phyloP scores from a whole-genome alignment of 2,888 invertebrate species.

The Leptopilina myrica region DNA sequence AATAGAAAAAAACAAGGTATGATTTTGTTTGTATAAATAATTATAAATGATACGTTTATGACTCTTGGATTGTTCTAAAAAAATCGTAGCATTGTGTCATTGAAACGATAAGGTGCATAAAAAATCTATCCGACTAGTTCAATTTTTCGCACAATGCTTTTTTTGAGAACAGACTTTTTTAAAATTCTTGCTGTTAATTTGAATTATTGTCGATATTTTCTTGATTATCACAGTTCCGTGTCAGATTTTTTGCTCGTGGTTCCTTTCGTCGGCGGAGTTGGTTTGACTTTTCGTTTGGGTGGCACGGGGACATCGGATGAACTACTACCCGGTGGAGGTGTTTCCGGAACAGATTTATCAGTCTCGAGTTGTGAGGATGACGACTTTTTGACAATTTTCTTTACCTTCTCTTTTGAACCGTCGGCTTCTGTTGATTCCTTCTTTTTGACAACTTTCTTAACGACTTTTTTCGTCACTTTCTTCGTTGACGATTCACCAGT shows the following conservation, averaged over 20 bases:
- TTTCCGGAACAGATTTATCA: conserved; percentile 77
- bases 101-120: not conserved
- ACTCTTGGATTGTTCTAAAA: conserved; percentile 3
- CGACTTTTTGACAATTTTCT: conserved; percentile 78
- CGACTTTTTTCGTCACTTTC: conserved; percentile 78
- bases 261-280: conserved; percentile 26
- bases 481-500: conserved; percentile 58
- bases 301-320: conserved; percentile 76
- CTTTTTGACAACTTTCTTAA: conserved; percentile 76
- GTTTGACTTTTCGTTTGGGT: conserved; percentile 72
- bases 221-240: conserved; percentile 30
- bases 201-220: conserved; percentile 7
- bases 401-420: conserved; percentile 76
- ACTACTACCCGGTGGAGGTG: conserved; percentile 75
- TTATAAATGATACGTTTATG: conserved; percentile 17
- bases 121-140: conserved; percentile 23
- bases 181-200: not conserved
- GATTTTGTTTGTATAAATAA: conserved; percentile 11
- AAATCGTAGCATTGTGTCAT: not conserved
- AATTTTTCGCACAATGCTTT: not conserved
- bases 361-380: conserved; percentile 65
- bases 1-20: conserved; percentile 21
- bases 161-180: not conserved
- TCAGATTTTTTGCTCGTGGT: conserved; percentile 18
- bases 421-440: conserved; percentile 60